These are phyloP conservation scores for Iselma pallidipennis DNA, from an alignment of 2,888 invertebrate species.

Conservation along the genomic window DNA sequence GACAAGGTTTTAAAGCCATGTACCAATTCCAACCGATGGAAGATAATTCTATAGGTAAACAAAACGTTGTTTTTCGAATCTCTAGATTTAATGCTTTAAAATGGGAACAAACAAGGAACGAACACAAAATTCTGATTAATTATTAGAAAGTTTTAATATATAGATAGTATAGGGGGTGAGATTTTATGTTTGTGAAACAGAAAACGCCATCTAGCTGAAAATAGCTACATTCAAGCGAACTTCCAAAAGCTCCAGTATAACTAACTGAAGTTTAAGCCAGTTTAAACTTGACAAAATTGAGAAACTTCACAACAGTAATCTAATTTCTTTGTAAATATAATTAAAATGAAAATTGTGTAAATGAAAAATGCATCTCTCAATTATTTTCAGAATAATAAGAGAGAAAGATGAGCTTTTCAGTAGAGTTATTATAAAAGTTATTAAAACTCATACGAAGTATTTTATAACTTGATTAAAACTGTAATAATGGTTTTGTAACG, in stretches of 20 bases:
- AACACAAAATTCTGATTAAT: no score
- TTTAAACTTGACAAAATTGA: not conserved
- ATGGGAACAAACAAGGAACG: no score
- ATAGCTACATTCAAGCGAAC: not conserved
- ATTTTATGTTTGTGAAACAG: no score
- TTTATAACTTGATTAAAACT: conserved; percentile 9
- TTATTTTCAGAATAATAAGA: conserved; percentile 9
- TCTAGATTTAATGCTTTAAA: no score
- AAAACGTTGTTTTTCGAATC: conserved; percentile 14
- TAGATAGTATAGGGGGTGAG: no score
- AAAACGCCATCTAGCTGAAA: not conserved
- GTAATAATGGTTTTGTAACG: conserved; percentile 1
- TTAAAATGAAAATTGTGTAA: conserved; percentile 9
- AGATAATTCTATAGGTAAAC: conserved; percentile 53
- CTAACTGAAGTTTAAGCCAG: not conserved
- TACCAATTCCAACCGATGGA: conserved; percentile 73
- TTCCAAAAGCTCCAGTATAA: not conserved
- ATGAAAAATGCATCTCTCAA: conserved; percentile 18
- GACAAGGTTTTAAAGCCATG: conserved; percentile 77
- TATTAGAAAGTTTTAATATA: no score
- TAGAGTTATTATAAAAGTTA: conserved; percentile 29
- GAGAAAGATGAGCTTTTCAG: not conserved
- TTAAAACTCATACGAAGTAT: conserved; percentile 17
- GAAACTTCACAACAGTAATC: conserved; percentile 11
- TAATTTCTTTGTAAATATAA: conserved; percentile 12